Base-by-base conservation (phyloP, 2,888 invertebrate species). In the Strigamia crassipes region DNA sequence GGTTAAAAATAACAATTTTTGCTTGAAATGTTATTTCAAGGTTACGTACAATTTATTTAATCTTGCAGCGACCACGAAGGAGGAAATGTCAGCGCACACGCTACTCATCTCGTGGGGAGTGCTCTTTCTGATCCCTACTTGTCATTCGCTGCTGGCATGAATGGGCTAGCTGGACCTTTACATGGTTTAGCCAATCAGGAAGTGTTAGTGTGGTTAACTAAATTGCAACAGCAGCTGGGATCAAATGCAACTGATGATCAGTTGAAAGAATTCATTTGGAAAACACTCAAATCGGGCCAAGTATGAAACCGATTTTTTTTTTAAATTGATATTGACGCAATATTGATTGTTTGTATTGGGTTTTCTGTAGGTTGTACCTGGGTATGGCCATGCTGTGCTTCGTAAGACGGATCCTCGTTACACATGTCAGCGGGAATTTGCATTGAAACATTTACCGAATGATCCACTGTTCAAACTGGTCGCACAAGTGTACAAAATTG, bases 261-360 rank as follows among this genome's bases (percentile, higher is more conserved):
- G 86, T 91, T 99, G 82, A 96, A 96, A 88, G 96, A 98, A 81
- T 99, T 97, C 90, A 95, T 99, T 87, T 96, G 96, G 96, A 97
- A 96, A 89, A 98, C 97, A 1, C 91, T 97, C 82, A 96, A 97
- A 90, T 93, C 94, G 83, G 97, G 97, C 84, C 96, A 96, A 89
- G 89, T 83, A 79, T 23, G 27, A n/a, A n/a, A 41, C 3, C 27
- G 27, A 27, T 80, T 80, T 34, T 3, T 5, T 34, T 38, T 38
- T 38, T 4, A 34, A 12, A 6, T 6, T 38, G 15, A 18, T 21
- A 61, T 12, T 23, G 12, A 21, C 1, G 15, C 23, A 12, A 12
- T 21, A 5, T 51, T 31, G 27, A 27, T 27, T 15, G 31, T 1
- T 31, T 34, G 8, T 31, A 46, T 27, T 27, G 27, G 56, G 56